phyloP scores from a whole-genome alignment of 2,797 vertebrate species.

The Lophotriccus pileatus region DNA sequence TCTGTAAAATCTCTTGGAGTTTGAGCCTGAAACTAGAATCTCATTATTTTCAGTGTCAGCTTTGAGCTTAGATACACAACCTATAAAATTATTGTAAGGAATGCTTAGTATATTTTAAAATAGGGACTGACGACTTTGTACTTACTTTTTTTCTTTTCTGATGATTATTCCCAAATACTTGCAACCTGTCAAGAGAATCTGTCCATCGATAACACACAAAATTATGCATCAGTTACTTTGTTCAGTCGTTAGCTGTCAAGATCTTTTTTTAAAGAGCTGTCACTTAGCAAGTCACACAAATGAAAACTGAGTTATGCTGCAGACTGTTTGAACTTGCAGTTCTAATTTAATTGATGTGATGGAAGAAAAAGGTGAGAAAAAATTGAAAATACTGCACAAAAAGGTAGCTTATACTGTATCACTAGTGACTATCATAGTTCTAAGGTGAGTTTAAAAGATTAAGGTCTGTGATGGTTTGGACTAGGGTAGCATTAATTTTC shows the following conservation, averaged over 20 bases:
- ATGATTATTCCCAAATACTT: neutral
- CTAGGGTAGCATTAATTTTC: neutral
- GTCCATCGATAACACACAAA: neutral
- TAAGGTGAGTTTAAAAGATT: neutral
- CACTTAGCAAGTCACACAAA: neutral
- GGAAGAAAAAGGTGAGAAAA: neutral
- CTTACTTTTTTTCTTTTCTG: neutral
- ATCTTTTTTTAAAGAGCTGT: neutral
- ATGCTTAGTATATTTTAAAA: neutral
- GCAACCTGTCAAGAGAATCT: neutral
- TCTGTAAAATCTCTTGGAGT: neutral
- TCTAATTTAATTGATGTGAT: neutral
- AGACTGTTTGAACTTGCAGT: neutral
- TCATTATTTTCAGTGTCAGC: conserved; percentile 15
- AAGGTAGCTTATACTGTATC: neutral
- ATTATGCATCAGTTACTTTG: neutral
- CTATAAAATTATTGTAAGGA: neutral
- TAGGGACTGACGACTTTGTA: neutral
- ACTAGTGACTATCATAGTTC: neutral
- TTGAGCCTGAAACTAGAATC: neutral
- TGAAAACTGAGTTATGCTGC: neutral
- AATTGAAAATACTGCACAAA: neutral
- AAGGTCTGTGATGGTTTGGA: neutral
- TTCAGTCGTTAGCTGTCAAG: neutral
- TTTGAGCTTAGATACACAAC: neutral